Percentiles rank a stretch among this genome's conserved stretches.
phyloP scores from a whole-genome alignment of 2,113 vertebrate genomes.

The Colius striatus region DNA sequence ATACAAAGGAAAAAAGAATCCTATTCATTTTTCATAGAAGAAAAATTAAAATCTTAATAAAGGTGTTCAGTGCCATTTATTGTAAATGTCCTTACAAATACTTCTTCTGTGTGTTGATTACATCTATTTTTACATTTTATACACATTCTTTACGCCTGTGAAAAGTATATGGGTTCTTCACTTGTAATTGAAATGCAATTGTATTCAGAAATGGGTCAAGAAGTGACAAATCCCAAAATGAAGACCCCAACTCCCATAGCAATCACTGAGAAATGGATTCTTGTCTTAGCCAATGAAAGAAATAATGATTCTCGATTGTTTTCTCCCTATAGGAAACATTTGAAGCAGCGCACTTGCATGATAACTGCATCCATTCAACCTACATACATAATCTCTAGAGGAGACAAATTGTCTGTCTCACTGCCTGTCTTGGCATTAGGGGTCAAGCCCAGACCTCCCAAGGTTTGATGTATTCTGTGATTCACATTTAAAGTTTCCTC shows the following conservation, averaged over 20 bases:
- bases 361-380: background rate
- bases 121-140: background rate
- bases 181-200: background rate
- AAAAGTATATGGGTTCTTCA: background rate
- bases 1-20: background rate
- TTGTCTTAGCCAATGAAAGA: background rate
- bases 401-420: background rate
- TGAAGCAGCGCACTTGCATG: background rate
- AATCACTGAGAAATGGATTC: background rate
- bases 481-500: background rate
- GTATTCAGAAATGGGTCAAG: background rate
- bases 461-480: background rate
- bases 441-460: background rate
- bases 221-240: background rate
- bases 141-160: background rate
- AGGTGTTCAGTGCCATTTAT: slow-evolving; percentile 61
- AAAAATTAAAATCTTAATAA: slow-evolving; percentile 52
- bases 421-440: background rate
- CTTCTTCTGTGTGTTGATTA: background rate
- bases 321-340: background rate
- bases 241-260: background rate
- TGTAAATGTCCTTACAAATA: background rate
- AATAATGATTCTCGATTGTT: background rate
- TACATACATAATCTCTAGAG: background rate
- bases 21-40: slow-evolving; percentile 42